phyloP scores from a whole-genome alignment of 2,797 vertebrate species.

The Fratercula arctica region DNA sequence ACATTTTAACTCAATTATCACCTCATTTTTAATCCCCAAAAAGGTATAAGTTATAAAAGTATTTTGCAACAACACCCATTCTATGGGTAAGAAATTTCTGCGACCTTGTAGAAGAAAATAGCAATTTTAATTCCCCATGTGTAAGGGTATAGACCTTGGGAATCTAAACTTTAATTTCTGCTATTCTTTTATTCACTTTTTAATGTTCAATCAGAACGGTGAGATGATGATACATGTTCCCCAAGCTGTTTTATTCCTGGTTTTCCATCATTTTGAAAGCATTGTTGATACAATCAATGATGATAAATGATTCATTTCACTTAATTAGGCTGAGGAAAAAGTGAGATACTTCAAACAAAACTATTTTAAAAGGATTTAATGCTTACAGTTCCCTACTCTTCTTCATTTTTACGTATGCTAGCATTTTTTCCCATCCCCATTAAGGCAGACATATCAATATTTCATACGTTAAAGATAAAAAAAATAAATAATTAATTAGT shows the following conservation, averaged over 20 bases:
- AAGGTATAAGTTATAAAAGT: not conserved
- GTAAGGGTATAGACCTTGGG: not conserved
- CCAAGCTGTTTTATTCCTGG: slow-evolving; percentile 13
- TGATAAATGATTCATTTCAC: slow-evolving; percentile 65
- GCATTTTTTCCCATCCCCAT: not conserved
- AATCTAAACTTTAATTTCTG: slow-evolving; percentile 12
- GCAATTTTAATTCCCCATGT: not conserved
- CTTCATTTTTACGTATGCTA: not conserved
- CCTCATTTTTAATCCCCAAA: not conserved
- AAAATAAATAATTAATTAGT: not conserved
- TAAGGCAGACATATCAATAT: not conserved
- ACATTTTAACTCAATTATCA: not conserved
- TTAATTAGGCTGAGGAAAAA: slow-evolving; percentile 43
- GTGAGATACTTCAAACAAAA: slow-evolving; percentile 20
- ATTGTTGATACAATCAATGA: slow-evolving; percentile 56
- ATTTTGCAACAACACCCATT: not conserved
- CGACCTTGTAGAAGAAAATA: not conserved
- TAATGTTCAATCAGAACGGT: not conserved
- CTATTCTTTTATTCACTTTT: not conserved
- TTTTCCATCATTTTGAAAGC: slow-evolving; percentile 61
- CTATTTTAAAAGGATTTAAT: not conserved
- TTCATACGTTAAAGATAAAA: not conserved
- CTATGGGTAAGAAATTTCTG: not conserved
- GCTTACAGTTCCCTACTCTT: not conserved
- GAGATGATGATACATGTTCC: slow-evolving; percentile 49